A percentile compares a stretch with the other conserved stretches of the same genome.
phyloP scores from a whole-genome alignment of 2,888 invertebrate genomes.

The Microchrysa polita region DNA sequence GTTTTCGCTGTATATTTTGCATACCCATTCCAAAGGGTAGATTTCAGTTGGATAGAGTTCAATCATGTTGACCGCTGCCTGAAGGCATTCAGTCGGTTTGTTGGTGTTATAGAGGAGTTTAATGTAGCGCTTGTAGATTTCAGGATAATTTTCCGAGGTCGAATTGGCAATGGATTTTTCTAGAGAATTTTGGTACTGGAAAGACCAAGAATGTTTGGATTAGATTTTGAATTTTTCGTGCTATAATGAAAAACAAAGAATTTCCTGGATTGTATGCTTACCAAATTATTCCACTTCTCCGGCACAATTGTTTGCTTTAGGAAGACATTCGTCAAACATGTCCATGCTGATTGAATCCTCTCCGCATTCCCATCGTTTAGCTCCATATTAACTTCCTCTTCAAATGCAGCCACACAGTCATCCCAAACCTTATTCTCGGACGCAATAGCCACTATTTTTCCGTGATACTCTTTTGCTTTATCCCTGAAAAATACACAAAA shows the following conservation, averaged over 20 bases:
- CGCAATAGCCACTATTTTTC: slow-evolving; percentile 55
- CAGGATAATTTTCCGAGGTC: slow-evolving; percentile 50
- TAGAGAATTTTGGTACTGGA: slow-evolving; percentile 57
- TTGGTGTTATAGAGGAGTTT: slow-evolving; percentile 53
- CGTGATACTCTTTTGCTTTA: slow-evolving; percentile 57
- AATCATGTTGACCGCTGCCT: slow-evolving; percentile 61
- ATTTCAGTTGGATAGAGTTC: slow-evolving; percentile 65
- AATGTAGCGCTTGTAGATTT: slow-evolving; percentile 58
- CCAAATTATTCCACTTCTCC: slow-evolving; percentile 41
- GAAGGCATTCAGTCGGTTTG: not conserved
- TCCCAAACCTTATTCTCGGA: slow-evolving; percentile 45
- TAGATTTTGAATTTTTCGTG: no score
- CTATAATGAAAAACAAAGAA: no score
- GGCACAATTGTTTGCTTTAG: slow-evolving; percentile 51
- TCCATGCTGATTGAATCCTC: slow-evolving; percentile 51
- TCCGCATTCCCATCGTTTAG: slow-evolving; percentile 49
- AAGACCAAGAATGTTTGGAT: no score
- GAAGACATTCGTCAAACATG: slow-evolving; percentile 58
- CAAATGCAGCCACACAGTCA: slow-evolving; percentile 54
- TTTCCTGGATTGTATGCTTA: slow-evolving; percentile 11
- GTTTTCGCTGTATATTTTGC: slow-evolving; percentile 68
- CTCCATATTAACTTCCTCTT: slow-evolving; percentile 48
- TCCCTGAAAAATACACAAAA: slow-evolving; percentile 54
- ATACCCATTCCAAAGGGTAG: slow-evolving; percentile 71
- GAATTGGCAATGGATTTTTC: slow-evolving; percentile 53